Base-by-base conservation (phyloP, 2,113 vertebrate species). In the Corythornis madagascariensis region DNA sequence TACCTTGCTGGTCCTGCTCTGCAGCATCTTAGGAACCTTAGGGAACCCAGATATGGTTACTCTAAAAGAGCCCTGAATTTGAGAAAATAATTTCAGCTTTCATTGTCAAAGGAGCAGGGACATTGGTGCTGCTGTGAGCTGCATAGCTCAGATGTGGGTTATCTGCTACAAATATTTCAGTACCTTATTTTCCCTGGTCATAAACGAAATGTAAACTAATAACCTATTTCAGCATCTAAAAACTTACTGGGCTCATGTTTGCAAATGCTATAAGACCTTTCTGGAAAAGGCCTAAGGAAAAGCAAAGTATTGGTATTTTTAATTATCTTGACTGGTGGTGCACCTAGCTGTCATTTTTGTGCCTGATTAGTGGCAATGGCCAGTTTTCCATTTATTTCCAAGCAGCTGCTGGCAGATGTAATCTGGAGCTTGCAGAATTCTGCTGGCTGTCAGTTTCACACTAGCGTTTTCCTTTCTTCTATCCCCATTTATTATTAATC, bases 401-500 rank as follows among this genome's bases (percentile, higher is more conserved):
- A 91, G 88, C 21, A 92, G 86, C 86, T 94, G 95, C 76, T 70
- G 91, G 91, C 52, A 88, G 74, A 66, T 66, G n/a, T 73, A 92
- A 90, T 24, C 78, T 77, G 83, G 73, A 82, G 74, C 83, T 79
- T 84, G 90, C 80, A 86, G 63, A 89, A 83, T 55, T 81, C 83
- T 50, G 87, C 64, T 90, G 18, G 4, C 77, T 94, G 81, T 86
- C 94, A 88, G 20, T 90, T 96, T 86, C 65, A 92, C 67, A 28
- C 61, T 8, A 3, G 88, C 64, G 31, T 91, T 94, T 93, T 65
- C 84, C 83, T 94, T 96, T 92, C 78, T 88, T 92, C 64, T 81
- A 53, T 35, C 31, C 43, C 71, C 52, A 96, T 93, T 93, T 97
- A 96, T 97, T 97, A 98, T 96, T 97, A 95, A 97, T 94, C 69